Evolutionary conservation across 2,888 invertebrate species (phyloP).

Genomic region (Trissoscelio sp.): DNA sequence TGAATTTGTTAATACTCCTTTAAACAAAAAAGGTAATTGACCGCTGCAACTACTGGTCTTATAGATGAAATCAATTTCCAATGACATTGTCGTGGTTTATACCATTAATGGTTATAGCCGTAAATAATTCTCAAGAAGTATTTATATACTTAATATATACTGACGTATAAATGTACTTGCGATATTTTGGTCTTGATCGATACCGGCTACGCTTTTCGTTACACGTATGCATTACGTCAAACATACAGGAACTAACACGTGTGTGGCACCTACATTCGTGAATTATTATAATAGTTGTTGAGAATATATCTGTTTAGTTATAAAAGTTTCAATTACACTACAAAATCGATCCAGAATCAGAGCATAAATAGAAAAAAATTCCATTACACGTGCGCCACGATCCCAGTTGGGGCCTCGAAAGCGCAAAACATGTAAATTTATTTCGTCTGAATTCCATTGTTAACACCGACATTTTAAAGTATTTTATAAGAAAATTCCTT

Average conservation of each 20-base stretch:
- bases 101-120: constrained; percentile 25
- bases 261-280: constrained; percentile 8
- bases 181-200: constrained; percentile 59
- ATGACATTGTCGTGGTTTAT: constrained; percentile 50
- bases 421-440: background rate
- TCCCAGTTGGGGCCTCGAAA: background rate
- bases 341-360: background rate
- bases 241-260: constrained; percentile 28
- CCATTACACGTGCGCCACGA: background rate
- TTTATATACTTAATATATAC: constrained; percentile 42
- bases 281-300: constrained; percentile 1
- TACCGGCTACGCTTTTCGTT: constrained; percentile 30
- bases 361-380: background rate
- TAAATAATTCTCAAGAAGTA: constrained; percentile 46
- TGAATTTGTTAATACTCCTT: background rate
- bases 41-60: constrained; percentile 1
- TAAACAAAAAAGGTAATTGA: constrained; percentile 22
- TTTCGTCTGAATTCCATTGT: background rate
- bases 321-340: background rate
- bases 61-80: constrained; percentile 46
- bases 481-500: background rate
- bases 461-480: background rate
- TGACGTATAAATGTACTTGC: constrained; percentile 32
- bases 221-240: constrained; percentile 57
- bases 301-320: background rate